Percentiles rank a stretch among this genome's conserved stretches.
phyloP scores from a whole-genome alignment of 2,797 vertebrate genomes.

The Danio albolineatus region DNA sequence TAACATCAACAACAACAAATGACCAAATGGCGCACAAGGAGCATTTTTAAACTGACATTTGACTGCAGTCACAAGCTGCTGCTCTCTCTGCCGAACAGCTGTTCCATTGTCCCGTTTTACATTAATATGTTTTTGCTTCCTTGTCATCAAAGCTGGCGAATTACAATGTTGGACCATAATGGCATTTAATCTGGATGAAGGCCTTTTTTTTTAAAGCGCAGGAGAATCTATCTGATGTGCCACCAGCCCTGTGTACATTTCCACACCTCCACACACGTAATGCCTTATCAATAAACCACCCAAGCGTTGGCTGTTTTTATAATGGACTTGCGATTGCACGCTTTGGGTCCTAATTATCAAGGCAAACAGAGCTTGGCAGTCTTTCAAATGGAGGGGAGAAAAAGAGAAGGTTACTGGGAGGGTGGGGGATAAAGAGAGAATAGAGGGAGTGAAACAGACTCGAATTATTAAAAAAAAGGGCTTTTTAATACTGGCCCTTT shows the following conservation, averaged over 20 bases:
- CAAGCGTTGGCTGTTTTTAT: constrained; percentile 83
- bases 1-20: too few relatives aligned
- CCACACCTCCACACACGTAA: constrained; percentile 76
- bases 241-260: constrained; percentile 70
- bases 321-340: constrained; percentile 81
- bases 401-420: constrained; percentile 39
- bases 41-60: constrained; percentile 25
- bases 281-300: constrained; percentile 85
- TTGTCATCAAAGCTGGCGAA: constrained; percentile 67
- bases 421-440: constrained; percentile 60
- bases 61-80: constrained; percentile 11
- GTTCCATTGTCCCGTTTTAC: constrained; percentile 31
- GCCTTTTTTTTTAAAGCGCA: constrained; percentile 54
- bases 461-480: constrained; percentile 41
- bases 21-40: too few relatives aligned
- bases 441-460: constrained; percentile 56
- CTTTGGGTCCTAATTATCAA: constrained; percentile 80
- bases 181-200: constrained; percentile 74
- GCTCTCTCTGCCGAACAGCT: constrained; percentile 38
- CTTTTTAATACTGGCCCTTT: constrained; percentile 27
- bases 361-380: constrained; percentile 78
- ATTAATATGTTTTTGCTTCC: constrained; percentile 63
- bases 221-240: constrained; percentile 73
- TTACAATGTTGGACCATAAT: constrained; percentile 72
- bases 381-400: constrained; percentile 67